These are phyloP conservation scores for Drosophila obscura DNA, from an alignment of 1,140 invertebrate genomes.

Conservation along the genomic window DNA sequence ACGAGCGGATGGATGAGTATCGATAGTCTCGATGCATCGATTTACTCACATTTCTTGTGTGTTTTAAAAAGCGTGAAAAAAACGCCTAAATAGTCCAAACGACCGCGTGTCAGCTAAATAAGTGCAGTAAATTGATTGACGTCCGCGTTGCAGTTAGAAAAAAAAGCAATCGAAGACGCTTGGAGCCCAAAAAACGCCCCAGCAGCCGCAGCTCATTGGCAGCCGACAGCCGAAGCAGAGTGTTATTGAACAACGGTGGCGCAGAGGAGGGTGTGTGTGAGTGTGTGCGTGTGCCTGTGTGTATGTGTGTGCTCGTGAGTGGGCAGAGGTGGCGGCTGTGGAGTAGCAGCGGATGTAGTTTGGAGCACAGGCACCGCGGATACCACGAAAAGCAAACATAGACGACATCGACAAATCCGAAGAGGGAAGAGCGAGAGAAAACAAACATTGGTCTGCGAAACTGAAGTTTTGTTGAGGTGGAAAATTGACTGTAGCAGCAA, in stretches of 20 bases:
- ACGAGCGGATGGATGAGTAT: constrained; percentile 47
- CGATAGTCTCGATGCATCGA: constrained; percentile 69
- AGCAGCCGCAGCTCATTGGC: constrained; percentile 1
- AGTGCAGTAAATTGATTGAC: constrained; percentile 43
- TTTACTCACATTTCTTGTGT: constrained; percentile 77
- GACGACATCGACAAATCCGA: constrained; percentile 31
- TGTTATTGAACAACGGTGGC: constrained; percentile 65
- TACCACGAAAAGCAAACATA: constrained; percentile 48
- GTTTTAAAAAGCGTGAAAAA: constrained; percentile 76
- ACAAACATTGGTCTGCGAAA: constrained; percentile 49
- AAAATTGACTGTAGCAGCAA: constrained; percentile 42
- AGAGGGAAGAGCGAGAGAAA: constrained; percentile 31
- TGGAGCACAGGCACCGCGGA: constrained; percentile 38
- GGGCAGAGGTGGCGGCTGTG: constrained; percentile 64
- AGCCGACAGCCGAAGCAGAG: constrained; percentile 33
- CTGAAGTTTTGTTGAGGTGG: constrained; percentile 30
- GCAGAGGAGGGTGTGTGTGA: constrained; percentile 49
- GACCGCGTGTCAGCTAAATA: constrained; percentile 46
- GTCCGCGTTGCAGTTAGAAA: constrained; percentile 21
- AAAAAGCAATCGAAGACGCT: constrained; percentile 13
- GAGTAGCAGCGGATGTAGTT: constrained; percentile 55
- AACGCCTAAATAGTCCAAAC: constrained; percentile 66
- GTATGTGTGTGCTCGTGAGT: constrained; percentile 55
- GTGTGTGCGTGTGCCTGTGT: constrained; percentile 52
- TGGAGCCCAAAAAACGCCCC: constrained; percentile 23